A percentile compares a stretch with the other conserved stretches of the same genome.
phyloP scores from a whole-genome alignment of 2,888 invertebrate species.

The Iselma pallidipennis region DNA sequence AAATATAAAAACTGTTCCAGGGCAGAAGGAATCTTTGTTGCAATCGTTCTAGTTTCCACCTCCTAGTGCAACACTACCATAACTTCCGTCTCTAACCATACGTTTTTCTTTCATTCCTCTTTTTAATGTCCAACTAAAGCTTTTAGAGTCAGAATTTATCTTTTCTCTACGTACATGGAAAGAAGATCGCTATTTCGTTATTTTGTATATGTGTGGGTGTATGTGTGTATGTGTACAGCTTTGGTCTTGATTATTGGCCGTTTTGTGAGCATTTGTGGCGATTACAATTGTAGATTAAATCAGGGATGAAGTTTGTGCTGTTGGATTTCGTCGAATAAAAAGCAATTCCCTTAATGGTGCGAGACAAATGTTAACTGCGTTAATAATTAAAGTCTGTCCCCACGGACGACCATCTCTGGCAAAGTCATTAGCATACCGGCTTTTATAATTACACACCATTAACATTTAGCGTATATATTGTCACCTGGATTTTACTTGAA shows the following conservation, averaged over 20 bases:
- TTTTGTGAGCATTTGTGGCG: neutral
- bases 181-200: too few species aligned
- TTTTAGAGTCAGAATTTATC: too few species aligned
- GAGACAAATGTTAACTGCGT: slow-evolving; percentile 18
- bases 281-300: neutral
- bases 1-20: too few species aligned
- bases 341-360: slow-evolving; percentile 19
- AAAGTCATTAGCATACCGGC: slow-evolving; percentile 19
- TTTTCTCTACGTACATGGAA: too few species aligned
- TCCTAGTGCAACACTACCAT: too few species aligned
- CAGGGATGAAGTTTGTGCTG: neutral
- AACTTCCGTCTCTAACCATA: too few species aligned
- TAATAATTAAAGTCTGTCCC: slow-evolving; percentile 19
- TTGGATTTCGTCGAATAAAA: slow-evolving; percentile 3
- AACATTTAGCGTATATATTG: slow-evolving; percentile 16
- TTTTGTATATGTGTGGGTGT: too few species aligned
- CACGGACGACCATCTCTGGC: slow-evolving; percentile 4
- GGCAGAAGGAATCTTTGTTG: too few species aligned
- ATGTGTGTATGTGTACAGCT: too few species aligned
- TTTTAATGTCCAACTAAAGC: too few species aligned
- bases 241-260: neutral
- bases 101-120: too few species aligned
- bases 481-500: slow-evolving; percentile 18
- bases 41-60: too few species aligned
- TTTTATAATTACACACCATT: slow-evolving; percentile 16